Evolutionary conservation across 2,888 invertebrate species (phyloP).

Genomic region (Deladenus siricidicola): DNA sequence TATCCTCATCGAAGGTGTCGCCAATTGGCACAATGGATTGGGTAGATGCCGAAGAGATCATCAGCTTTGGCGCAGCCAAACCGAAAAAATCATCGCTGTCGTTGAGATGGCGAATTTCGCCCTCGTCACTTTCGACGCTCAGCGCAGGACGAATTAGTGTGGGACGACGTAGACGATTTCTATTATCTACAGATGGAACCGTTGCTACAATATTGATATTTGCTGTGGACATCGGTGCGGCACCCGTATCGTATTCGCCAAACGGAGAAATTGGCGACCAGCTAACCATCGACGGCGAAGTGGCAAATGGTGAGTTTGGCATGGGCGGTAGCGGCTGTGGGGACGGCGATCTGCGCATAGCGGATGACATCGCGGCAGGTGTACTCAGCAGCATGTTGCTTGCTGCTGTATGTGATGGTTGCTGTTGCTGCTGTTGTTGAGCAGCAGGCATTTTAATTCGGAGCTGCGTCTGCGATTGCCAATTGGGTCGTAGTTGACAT

Average conservation of each 20-base stretch:
- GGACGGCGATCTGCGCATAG: slow-evolving; percentile 6
- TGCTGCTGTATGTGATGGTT: too few species aligned
- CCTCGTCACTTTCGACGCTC: slow-evolving; percentile 11
- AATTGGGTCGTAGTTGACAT: too few species aligned
- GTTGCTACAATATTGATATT: too few species aligned
- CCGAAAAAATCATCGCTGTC: not conserved
- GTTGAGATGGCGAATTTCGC: slow-evolving; percentile 1
- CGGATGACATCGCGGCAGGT: not conserved
- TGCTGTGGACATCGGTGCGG: too few species aligned
- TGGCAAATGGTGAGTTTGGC: slow-evolving; percentile 10
- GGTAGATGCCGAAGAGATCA: not conserved
- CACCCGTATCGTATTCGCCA: not conserved
- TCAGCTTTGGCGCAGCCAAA: not conserved
- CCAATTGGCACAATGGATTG: slow-evolving; percentile 7
- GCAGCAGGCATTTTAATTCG: not conserved
- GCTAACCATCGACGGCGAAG: not conserved
- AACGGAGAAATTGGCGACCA: not conserved
- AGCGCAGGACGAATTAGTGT: slow-evolving; percentile 1
- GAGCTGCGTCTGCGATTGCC: too few species aligned
- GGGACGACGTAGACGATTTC: not conserved
- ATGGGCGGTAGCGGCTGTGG: slow-evolving; percentile 8
- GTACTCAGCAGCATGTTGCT: slow-evolving; percentile 2
- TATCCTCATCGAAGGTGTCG: slow-evolving; percentile 1
- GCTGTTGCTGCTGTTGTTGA: not conserved
- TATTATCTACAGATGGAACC: not conserved